These are phyloP conservation scores for Teleopsis dalmanni DNA, from an alignment of 1,140 invertebrate genomes.

Conservation along the genomic window DNA sequence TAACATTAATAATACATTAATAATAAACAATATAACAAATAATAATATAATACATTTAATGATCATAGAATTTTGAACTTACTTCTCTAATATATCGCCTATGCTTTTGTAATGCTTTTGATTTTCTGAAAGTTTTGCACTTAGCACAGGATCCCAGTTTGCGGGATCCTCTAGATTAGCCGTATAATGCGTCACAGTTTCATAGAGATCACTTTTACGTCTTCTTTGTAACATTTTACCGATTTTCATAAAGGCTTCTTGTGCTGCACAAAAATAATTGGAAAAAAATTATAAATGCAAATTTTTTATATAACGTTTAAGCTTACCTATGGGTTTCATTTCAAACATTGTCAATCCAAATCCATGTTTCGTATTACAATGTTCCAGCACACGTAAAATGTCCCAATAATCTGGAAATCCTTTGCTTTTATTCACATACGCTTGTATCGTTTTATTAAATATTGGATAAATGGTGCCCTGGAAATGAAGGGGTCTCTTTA, in stretches of 20 bases:
- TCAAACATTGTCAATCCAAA: constrained; percentile 41
- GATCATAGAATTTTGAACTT: constrained; percentile 23
- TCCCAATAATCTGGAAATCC: constrained; percentile 54
- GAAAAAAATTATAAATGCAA: constrained; percentile 3
- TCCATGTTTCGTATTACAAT: constrained; percentile 43
- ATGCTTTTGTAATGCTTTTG: constrained; percentile 44
- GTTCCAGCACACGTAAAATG: constrained; percentile 47
- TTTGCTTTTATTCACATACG: constrained; percentile 46
- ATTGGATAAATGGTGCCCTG: constrained; percentile 43
- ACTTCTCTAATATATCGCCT: constrained; percentile 48
- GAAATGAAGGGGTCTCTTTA: constrained; percentile 45
- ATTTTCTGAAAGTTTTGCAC: constrained; percentile 46
- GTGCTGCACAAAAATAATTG: constrained; percentile 40
- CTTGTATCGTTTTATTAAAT: constrained; percentile 50
- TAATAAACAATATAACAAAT: neutral
- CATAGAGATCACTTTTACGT: constrained; percentile 50
- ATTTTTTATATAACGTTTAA: neutral
- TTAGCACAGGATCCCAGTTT: constrained; percentile 39
- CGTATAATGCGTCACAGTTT: constrained; percentile 41
- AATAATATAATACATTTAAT: neutral
- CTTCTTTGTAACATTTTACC: constrained; percentile 48
- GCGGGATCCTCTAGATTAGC: constrained; percentile 49
- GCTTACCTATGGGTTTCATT: constrained; percentile 46
- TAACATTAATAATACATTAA: too few species aligned
- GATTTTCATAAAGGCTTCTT: constrained; percentile 49